phyloP scores from a whole-genome alignment of 1,140 invertebrate species.

The Zaprionus tsacasi region DNA sequence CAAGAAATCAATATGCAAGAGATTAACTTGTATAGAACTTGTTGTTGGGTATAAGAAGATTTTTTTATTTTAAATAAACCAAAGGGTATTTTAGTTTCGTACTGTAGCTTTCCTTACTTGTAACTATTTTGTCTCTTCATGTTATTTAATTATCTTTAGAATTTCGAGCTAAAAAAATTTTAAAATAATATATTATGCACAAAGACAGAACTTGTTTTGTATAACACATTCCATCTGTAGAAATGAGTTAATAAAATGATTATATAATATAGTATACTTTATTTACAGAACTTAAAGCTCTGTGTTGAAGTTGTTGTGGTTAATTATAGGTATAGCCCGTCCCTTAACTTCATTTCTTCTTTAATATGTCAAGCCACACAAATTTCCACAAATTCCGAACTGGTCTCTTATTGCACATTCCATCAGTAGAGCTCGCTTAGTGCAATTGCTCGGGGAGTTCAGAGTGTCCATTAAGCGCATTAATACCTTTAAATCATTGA shows the following conservation, averaged over 20 bases:
- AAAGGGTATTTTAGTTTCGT: too few species aligned
- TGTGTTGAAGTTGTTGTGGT: too few species aligned
- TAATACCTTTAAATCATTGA: conserved; percentile 46
- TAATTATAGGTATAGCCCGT: too few species aligned
- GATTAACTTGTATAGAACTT: too few species aligned
- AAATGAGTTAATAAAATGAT: background rate
- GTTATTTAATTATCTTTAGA: background rate
- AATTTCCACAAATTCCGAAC: background rate
- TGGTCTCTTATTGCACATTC: background rate
- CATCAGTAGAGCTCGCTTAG: conserved; percentile 4
- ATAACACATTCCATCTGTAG: too few species aligned
- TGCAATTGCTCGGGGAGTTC: conserved; percentile 10
- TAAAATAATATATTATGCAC: background rate
- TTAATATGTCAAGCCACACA: background rate
- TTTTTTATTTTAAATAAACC: too few species aligned
- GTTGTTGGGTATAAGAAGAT: too few species aligned
- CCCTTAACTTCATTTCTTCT: too few species aligned
- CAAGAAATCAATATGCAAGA: too few species aligned
- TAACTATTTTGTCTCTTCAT: too few species aligned
- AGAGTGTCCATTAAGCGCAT: conserved; percentile 36
- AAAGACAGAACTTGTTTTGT: background rate
- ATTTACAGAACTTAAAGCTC: background rate
- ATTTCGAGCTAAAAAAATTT: background rate
- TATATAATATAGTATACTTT: too few species aligned
- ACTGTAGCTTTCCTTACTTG: too few species aligned